Evolutionary conservation across 2,797 vertebrate genomes (phyloP).

Genomic region (Catamblyrhynchus diadema): DNA sequence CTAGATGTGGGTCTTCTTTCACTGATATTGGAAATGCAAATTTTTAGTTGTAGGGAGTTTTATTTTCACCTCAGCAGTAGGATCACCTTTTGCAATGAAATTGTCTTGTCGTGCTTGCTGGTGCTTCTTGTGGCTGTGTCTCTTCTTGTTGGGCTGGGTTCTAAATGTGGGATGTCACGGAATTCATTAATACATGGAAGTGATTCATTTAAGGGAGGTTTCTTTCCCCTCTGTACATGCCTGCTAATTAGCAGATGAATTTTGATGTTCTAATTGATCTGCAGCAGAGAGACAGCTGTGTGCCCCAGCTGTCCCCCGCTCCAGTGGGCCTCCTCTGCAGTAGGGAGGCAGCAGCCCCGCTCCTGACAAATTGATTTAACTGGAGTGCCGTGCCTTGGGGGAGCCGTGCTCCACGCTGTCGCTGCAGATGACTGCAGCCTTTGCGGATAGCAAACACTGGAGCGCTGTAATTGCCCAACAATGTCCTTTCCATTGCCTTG

Average conservation of each 20-base stretch:
- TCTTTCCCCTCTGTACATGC: slow-evolving; percentile 24
- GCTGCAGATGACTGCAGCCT: slow-evolving; percentile 49
- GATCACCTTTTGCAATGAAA: not conserved
- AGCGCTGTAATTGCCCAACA: slow-evolving; percentile 38
- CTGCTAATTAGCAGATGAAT: slow-evolving; percentile 73
- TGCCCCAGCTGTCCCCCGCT: slow-evolving; percentile 63
- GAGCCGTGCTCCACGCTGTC: slow-evolving; percentile 30
- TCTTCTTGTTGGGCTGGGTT: not conserved
- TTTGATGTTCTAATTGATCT: slow-evolving; percentile 72
- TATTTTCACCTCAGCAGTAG: not conserved
- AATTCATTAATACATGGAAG: slow-evolving; percentile 39
- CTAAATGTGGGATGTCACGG: not conserved
- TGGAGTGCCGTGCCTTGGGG: slow-evolving; percentile 47
- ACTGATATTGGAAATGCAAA: not conserved
- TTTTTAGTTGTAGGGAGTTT: not conserved
- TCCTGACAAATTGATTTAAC: slow-evolving; percentile 71
- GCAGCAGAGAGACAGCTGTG: slow-evolving; percentile 69
- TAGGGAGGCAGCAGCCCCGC: not conserved
- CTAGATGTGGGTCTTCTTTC: not conserved
- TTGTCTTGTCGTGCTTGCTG: accelerated
- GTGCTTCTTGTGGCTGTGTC: not conserved
- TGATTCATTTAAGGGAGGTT: slow-evolving; percentile 42
- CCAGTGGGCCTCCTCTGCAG: slow-evolving; percentile 20
- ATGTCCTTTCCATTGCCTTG: slow-evolving; percentile 18
- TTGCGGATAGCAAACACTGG: not conserved